phyloP scores from a whole-genome alignment of 2,113 vertebrate genomes.

The Aix galericulata region DNA sequence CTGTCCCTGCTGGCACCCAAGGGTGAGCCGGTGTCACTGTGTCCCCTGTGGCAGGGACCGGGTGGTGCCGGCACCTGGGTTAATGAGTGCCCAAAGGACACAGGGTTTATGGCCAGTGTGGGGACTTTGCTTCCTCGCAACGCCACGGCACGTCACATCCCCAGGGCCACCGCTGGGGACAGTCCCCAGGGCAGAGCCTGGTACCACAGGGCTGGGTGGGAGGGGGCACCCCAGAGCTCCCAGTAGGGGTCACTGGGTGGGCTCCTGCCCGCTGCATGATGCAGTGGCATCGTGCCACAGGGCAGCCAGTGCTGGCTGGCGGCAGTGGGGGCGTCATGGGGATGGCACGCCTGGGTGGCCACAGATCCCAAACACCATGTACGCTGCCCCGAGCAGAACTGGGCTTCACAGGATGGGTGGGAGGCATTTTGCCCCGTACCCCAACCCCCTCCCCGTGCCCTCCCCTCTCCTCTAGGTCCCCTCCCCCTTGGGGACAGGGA shows the following conservation, averaged over 20 bases:
- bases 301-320: not conserved
- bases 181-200: not conserved
- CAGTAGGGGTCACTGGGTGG: not conserved
- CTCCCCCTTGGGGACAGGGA: not conserved
- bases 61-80: not conserved
- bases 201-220: not conserved
- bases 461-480: too few relatives aligned
- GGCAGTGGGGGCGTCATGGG: not conserved
- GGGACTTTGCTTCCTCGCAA: not conserved
- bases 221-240: not conserved
- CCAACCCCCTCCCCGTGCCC: not conserved
- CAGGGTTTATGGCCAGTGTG: not conserved
- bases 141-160: not conserved
- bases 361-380: not conserved
- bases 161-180: not conserved
- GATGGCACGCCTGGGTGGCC: not conserved
- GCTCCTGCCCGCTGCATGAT: not conserved
- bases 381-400: not conserved
- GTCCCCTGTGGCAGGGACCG: not conserved
- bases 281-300: too few relatives aligned
- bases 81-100: not conserved
- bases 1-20: not conserved
- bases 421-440: not conserved
- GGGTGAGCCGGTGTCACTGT: rapidly evolving
- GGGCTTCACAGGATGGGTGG: rapidly evolving